Evolutionary conservation across 1,140 invertebrate species (phyloP).

Genomic region (Apis dorsata): DNA sequence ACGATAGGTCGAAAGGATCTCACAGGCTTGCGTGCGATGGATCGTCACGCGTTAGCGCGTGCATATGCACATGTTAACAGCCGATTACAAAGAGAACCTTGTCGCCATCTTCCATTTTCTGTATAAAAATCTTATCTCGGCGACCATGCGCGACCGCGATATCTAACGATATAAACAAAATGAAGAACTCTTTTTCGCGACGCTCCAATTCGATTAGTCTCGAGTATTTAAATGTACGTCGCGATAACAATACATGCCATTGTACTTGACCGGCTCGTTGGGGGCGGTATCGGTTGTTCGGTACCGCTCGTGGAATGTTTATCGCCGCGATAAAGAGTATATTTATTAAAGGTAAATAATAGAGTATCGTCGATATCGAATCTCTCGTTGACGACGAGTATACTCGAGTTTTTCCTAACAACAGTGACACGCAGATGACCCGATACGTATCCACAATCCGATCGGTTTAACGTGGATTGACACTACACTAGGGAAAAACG

Average conservation of each 20-base stretch:
- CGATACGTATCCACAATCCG: not conserved
- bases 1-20: not conserved
- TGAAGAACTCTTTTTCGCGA: not conserved
- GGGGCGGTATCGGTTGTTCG: not conserved
- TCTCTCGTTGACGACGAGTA: not conserved
- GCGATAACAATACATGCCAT: slow-evolving; percentile 15
- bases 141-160: no score
- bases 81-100: slow-evolving; percentile 25
- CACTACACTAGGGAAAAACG: not conserved
- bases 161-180: slow-evolving; percentile 4
- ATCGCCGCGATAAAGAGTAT: not conserved
- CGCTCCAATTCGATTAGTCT: slow-evolving; percentile 8
- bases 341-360: slow-evolving; percentile 21
- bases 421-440: no score
- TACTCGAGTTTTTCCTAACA: not conserved
- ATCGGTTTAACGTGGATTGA: not conserved
- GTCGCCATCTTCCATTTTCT: slow-evolving; percentile 17
- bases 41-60: slow-evolving; percentile 37
- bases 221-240: slow-evolving; percentile 10
- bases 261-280: not conserved
- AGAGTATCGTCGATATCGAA: not conserved
- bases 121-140: slow-evolving; percentile 18
- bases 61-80: not conserved
- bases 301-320: not conserved
- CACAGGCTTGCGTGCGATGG: not conserved